Base-by-base conservation (phyloP, 2,113 vertebrate species). In the Ciconia maguari region DNA sequence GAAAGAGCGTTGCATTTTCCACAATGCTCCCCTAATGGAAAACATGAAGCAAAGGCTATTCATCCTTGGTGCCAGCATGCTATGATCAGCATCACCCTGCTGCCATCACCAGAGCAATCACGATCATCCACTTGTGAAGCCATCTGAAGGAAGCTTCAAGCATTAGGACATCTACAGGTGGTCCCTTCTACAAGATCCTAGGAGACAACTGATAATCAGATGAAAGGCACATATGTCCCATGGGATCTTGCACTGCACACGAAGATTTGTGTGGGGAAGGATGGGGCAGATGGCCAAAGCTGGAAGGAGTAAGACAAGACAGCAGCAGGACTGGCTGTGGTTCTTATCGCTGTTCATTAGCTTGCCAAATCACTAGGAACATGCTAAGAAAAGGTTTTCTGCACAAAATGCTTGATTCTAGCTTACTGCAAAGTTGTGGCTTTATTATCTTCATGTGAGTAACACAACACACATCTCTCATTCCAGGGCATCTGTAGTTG, bases 51-150 rank as follows among this genome's bases (percentile, higher is more conserved):
- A 74, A 83, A 78, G 25, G 42, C 48, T 83, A 44, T 20, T 58
- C 16, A 61, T 44, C 49, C 54, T 72, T 46, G 44, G 29, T 83
- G 82, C 58, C 25, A 20, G 29, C 48, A 64, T 13, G 32, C 61
- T 72, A 42, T 7, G 26, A 69, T 18, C 44, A 88, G 66, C 83
- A 90, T 30, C 83, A 51, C 7, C 46, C 51, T 66, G 29, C 51
- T 90, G 76, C 72, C 41, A 58, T 46, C 68, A 74, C 29, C n/a
- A 74, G 7, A 91, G 55, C 46, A 62, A 81, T 41, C 69, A 15
- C 0, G 4, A 60, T 12, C n/a, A 49, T 20, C 38, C 25, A 34
- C 10, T 74, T 46, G 42, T 0, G 10, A 78, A 81, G 51, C 10
- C 29, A 24, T 1, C 4, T 16, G 44, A 89, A 70, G 49, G 49